These are phyloP conservation scores for Odontomachus brunneus DNA, from an alignment of 1,140 invertebrate genomes.

Conservation along the genomic window DNA sequence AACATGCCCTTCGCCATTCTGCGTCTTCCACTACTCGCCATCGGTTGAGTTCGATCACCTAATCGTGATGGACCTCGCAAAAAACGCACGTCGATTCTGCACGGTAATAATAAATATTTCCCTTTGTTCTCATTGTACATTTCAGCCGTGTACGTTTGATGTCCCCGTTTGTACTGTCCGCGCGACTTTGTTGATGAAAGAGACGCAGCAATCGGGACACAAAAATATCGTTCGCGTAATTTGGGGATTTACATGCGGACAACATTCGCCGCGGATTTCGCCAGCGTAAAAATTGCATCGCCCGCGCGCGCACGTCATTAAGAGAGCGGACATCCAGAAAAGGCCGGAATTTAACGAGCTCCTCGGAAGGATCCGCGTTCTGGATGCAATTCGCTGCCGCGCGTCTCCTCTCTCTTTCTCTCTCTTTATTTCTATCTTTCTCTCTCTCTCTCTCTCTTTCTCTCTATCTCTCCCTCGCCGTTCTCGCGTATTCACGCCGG, in stretches of 20 bases:
- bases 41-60: too few relatives aligned
- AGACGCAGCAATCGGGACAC: not conserved
- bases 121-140: too few relatives aligned
- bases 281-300: slow-evolving; percentile 47
- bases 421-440: not conserved
- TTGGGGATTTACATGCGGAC: not conserved
- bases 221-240: slow-evolving; percentile 15
- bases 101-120: too few relatives aligned
- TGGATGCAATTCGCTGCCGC: slow-evolving; percentile 55
- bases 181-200: not conserved
- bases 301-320: slow-evolving; percentile 40
- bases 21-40: slow-evolving; percentile 16
- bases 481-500: slow-evolving; percentile 22
- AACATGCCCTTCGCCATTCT: not conserved
- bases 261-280: slow-evolving; percentile 7
- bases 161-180: not conserved
- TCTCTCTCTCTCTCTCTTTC: not conserved
- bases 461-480: not conserved
- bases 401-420: not conserved
- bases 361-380: slow-evolving; percentile 51
- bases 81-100: too few relatives aligned
- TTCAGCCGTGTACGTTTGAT: not conserved
- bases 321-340: slow-evolving; percentile 54
- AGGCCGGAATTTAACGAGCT: slow-evolving; percentile 57
- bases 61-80: too few relatives aligned